Evolutionary conservation across 1,140 invertebrate species (phyloP), one percentile per base, ranked within the genome.

Genomic region (Protaetia brevitarsis): DNA sequence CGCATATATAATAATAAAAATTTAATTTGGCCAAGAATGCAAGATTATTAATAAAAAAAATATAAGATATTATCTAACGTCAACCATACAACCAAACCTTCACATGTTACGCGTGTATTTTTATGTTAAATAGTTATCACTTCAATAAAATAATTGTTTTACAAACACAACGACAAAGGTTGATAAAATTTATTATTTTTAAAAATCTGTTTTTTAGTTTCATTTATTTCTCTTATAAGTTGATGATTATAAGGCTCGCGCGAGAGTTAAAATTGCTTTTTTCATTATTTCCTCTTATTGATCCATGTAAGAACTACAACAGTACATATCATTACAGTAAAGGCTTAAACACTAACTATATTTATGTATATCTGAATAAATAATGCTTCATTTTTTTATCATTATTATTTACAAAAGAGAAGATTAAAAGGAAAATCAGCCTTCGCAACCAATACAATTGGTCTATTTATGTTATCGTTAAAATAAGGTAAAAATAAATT

Each of bases 321-420:
- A 45, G 13, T 45, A 8, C 26, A 23, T 51, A 51, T 51, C 16
- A 5, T 51, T 51, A 51, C 41, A 16, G 3, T 51, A 51, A 23
- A 10, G 19, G 16, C 11, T 34, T 51, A 23, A 51, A 51, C 16
- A 51, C 41, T 51, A 51, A 19, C 6, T 16, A 51, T 51, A 51
- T 51, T 10, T n/a, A 34, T 34, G 13, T 51, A 19, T 51, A 51
- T 51, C 41, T 51, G 41, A 51, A 51, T 51, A 51, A 51, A 51
- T 51, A 51, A 51, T 51, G 16, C 26, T 21, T 37, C n/a, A n/a
- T n/a, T n/a, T n/a, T n/a, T n/a, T n/a, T n/a, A n/a, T n/a, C n/a
- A n/a, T n/a, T n/a, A n/a, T 51, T 51, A 51, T 51, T 51, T 51
- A 51, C 41, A 51, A 51, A 51, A 51, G 41, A 51, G 19, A 21